phyloP scores from a whole-genome alignment of 2,113 vertebrate genomes.

The Oreochromis tanganicae region DNA sequence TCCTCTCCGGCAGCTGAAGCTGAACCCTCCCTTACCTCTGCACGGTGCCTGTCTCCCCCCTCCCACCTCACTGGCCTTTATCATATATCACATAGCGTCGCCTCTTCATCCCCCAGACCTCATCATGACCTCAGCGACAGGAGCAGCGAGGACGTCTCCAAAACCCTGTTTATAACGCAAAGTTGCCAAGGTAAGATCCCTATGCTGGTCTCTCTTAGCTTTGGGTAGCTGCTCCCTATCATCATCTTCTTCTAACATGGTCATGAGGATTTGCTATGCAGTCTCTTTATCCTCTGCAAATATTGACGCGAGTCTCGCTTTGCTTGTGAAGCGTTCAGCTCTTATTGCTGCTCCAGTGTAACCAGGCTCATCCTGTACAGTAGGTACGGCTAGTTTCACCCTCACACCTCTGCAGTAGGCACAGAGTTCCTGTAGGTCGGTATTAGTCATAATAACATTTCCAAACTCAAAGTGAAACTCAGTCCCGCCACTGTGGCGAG shows the following conservation, averaged over 20 bases:
- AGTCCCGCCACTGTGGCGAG: not conserved
- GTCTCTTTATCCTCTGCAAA: not conserved
- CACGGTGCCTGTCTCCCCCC: slow-evolving; percentile 14
- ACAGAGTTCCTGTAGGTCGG: not conserved
- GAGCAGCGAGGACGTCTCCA: not conserved
- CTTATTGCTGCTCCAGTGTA: not conserved
- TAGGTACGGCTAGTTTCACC: not conserved
- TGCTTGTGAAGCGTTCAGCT: not conserved
- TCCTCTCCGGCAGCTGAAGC: not conserved
- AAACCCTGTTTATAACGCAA: not conserved
- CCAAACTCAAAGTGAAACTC: slow-evolving; percentile 31
- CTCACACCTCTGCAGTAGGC: not conserved
- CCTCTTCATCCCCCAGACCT: not conserved
- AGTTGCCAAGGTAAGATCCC: slow-evolving; percentile 37
- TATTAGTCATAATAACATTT: not conserved
- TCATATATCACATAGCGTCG: not conserved
- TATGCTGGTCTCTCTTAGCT: not conserved
- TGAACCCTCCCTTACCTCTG: slow-evolving; percentile 24
- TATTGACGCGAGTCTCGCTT: slow-evolving; percentile 10
- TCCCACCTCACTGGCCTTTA: slow-evolving; percentile 31
- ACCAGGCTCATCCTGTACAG: not conserved
- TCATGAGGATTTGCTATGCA: not conserved
- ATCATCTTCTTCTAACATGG: not conserved
- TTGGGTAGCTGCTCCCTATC: not conserved
- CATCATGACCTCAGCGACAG: slow-evolving; percentile 23